A percentile compares a stretch with the other conserved stretches of the same genome.
Evolutionary conservation across 2,113 vertebrate species (phyloP).

Genomic region (Oncorhynchus masou): DNA sequence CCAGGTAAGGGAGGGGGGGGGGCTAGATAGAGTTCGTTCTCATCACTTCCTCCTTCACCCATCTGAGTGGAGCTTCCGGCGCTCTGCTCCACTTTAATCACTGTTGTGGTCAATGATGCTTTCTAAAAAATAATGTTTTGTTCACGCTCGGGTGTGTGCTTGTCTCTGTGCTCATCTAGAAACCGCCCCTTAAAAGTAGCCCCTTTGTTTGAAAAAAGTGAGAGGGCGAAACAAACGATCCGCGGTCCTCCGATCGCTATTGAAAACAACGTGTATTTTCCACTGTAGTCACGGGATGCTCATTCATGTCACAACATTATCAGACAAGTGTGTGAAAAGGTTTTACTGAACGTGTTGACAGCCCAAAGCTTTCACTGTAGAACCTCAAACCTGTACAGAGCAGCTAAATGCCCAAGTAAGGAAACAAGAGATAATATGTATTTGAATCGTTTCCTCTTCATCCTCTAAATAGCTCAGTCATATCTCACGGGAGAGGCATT

Average conservation of each 20-base stretch:
- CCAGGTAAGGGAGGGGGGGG: slow-evolving; percentile 43
- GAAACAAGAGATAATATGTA: background rate
- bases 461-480: background rate
- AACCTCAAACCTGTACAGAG: background rate
- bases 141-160: slow-evolving; percentile 64
- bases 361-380: background rate
- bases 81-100: slow-evolving; percentile 65
- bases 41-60: slow-evolving; percentile 59
- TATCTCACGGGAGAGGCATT: slow-evolving; percentile 26
- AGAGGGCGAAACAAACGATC: slow-evolving; percentile 71
- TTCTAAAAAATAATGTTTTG: slow-evolving; percentile 67
- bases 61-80: slow-evolving; percentile 61
- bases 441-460: background rate
- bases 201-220: slow-evolving; percentile 63
- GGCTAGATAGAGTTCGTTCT: slow-evolving; percentile 38
- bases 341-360: background rate
- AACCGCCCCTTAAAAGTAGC: slow-evolving; percentile 69
- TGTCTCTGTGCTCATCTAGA: slow-evolving; percentile 64
- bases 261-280: slow-evolving; percentile 72
- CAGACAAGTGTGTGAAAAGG: background rate
- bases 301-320: background rate
- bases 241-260: slow-evolving; percentile 60
- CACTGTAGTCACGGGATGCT: slow-evolving; percentile 55
- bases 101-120: slow-evolving; percentile 68
- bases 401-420: background rate